Conservation (phyloP, 2,888 invertebrate genomes). For the Paralinhomoeus sp. region DNA sequence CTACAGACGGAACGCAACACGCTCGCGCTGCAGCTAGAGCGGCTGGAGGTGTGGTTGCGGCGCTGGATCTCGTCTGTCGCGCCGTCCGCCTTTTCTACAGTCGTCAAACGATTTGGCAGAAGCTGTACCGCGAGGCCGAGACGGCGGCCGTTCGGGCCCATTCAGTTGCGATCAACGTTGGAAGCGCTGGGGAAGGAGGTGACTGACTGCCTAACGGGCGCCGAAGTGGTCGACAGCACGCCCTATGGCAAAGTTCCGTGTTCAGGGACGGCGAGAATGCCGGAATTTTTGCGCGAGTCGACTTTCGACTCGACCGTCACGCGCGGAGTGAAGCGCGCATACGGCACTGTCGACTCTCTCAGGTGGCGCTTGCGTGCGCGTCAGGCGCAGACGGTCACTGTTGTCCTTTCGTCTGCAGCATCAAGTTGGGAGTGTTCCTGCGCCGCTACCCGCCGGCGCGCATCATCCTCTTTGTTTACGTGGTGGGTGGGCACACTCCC, state of each 20-base stretch:
- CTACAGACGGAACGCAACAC: conserved; percentile 64
- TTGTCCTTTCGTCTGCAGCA: conserved; percentile 27
- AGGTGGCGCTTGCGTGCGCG: conserved; percentile 30
- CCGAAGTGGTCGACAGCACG: no score
- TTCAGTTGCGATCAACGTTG: neutral
- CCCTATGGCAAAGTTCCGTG: no score
- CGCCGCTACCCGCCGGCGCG: conserved; percentile 57
- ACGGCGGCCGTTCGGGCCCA: conserved; percentile 34
- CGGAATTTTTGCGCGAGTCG: conserved; percentile 46
- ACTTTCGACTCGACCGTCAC: conserved; percentile 53
- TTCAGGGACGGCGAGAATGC: no score
- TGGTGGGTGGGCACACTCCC: conserved; percentile 36
- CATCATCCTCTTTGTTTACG: conserved; percentile 56
- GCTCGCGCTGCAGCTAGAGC: conserved; percentile 55
- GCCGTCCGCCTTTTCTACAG: no score
- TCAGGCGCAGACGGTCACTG: no score
- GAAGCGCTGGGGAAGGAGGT: conserved; percentile 35
- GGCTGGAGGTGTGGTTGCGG: conserved; percentile 24
- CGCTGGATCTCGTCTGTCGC: no score
- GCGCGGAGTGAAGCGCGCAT: conserved; percentile 49
- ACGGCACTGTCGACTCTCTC: conserved; percentile 49
- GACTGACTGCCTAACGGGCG: no score
- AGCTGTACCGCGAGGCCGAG: conserved; percentile 39
- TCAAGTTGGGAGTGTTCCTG: conserved; percentile 52
- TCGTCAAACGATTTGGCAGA: conserved; percentile 32